Conservation (phyloP, 1,140 invertebrate species). For the Penaeus chinensis region DNA sequence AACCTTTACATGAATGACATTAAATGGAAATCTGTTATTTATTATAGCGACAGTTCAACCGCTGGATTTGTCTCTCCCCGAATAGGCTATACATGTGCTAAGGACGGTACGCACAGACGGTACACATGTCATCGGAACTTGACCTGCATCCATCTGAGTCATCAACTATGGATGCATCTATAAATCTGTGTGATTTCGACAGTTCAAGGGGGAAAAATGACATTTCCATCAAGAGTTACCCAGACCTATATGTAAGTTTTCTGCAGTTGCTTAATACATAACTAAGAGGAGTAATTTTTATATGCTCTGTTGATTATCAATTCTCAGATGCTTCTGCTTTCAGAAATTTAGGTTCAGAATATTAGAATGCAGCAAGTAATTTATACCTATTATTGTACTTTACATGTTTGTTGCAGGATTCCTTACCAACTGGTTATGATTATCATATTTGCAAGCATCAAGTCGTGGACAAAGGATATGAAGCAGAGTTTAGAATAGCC, state of each 20-base stretch:
- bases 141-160: not conserved
- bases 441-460: too few species aligned
- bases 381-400: constrained; percentile 13
- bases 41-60: constrained; percentile 22
- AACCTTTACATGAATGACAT: constrained; percentile 4
- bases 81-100: constrained; percentile 5
- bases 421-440: too few species aligned
- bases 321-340: not conserved
- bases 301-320: not conserved
- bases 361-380: not conserved
- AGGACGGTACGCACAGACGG: too few species aligned
- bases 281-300: not conserved
- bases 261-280: not conserved
- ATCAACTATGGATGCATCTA: constrained; percentile 24
- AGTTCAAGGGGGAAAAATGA: not conserved
- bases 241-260: constrained; percentile 15
- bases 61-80: constrained; percentile 15
- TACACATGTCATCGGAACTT: too few species aligned
- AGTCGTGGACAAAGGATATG: too few species aligned
- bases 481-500: too few species aligned
- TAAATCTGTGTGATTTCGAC: too few species aligned
- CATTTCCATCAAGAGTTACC: constrained; percentile 29
- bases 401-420: too few species aligned
- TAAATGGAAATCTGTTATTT: constrained; percentile 25
- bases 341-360: not conserved